These are phyloP conservation scores for Limosa lapponica DNA, from an alignment of 2,797 vertebrate genomes.

Conservation along the genomic window DNA sequence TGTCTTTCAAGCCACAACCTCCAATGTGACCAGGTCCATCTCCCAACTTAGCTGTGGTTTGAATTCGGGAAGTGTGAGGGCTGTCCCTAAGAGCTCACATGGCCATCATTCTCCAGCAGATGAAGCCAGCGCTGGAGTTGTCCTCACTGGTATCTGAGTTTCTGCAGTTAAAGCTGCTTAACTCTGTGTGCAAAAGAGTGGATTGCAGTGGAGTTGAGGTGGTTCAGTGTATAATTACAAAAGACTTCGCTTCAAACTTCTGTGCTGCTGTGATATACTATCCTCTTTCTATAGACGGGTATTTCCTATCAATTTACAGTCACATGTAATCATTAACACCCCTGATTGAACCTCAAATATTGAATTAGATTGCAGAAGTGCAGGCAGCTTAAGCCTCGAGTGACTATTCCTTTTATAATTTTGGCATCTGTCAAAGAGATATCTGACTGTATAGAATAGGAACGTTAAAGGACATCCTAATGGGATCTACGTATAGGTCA, in stretches of 20 bases:
- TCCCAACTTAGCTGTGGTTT: not conserved
- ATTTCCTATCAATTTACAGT: not conserved
- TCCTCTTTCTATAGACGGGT: not conserved
- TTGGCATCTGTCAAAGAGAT: not conserved
- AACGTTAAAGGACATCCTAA: not conserved
- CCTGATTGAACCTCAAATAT: not conserved
- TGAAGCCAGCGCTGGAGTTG: not conserved
- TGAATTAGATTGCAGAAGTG: not conserved
- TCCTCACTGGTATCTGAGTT: not conserved
- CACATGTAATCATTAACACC: not conserved
- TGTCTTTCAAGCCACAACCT: not conserved
- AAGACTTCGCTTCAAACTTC: not conserved
- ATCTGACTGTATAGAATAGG: not conserved
- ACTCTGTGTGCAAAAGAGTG: not conserved
- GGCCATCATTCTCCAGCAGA: not conserved
- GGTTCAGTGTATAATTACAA: not conserved
- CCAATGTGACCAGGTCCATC: not conserved
- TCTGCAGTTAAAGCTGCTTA: not conserved
- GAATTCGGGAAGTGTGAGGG: not conserved
- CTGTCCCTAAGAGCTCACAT: rapidly evolving
- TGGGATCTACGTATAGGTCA: not conserved
- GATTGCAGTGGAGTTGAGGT: not conserved
- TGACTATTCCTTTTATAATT: not conserved
- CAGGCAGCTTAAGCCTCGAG: not conserved
- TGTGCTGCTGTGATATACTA: not conserved